These are phyloP conservation scores for Caranx melampygus DNA, from an alignment of 2,113 vertebrate genomes.

Conservation along the genomic window DNA sequence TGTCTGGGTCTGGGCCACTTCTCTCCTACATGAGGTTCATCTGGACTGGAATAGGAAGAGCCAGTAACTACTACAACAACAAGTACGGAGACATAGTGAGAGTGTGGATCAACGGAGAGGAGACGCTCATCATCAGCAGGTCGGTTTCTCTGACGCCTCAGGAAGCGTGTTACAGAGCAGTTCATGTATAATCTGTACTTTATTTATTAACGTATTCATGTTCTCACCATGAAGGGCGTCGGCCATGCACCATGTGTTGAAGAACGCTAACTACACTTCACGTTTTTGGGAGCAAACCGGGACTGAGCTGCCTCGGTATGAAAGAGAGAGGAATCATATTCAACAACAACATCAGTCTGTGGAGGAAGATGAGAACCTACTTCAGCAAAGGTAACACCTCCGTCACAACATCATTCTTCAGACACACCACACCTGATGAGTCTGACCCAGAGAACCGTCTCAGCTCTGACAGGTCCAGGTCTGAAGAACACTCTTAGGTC, in stretches of 20 bases:
- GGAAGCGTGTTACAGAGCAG: neutral
- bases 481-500: slow-evolving; percentile 87
- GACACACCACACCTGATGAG: neutral
- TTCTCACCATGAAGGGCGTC: slow-evolving; percentile 84
- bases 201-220: too few relatives aligned
- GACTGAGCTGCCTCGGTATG: slow-evolving; percentile 93
- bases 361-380: slow-evolving; percentile 89
- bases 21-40: slow-evolving; percentile 82
- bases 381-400: slow-evolving; percentile 89
- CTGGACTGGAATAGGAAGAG: slow-evolving; percentile 93
- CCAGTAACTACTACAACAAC: slow-evolving; percentile 95
- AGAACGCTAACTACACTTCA: slow-evolving; percentile 87
- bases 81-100: slow-evolving; percentile 93
- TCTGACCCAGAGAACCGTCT: neutral
- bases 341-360: slow-evolving; percentile 89
- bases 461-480: slow-evolving; percentile 92
- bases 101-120: slow-evolving; percentile 96
- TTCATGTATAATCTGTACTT: neutral
- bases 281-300: slow-evolving; percentile 92
- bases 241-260: slow-evolving; percentile 89
- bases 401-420: neutral
- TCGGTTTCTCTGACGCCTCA: slow-evolving; percentile 58
- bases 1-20: slow-evolving; percentile 85
- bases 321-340: slow-evolving; percentile 95
- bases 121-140: slow-evolving; percentile 97